Base-by-base conservation (phyloP, 2,797 vertebrate genomes). In the Poeciliopsis turneri region DNA sequence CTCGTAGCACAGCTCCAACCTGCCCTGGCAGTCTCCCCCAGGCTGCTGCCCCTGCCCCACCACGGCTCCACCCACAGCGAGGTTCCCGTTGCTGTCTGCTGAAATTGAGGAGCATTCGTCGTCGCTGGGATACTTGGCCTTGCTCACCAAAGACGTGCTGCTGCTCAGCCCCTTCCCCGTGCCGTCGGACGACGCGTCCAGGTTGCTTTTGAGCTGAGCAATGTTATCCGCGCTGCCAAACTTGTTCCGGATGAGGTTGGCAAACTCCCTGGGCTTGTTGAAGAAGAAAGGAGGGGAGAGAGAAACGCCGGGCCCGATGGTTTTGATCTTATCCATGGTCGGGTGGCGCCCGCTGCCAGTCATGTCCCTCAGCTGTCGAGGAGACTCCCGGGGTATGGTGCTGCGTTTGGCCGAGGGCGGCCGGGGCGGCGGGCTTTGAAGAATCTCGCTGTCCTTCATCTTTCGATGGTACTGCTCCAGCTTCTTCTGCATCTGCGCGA, bases 171-270 rank as follows among this genome's bases (percentile, higher is more conserved):
- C 92, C 86, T 97, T 95, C 16, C 94, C 95, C 28, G 92, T 82
- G 55, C 94, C 92, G 1, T 97, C 96, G 0, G 94, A 91, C 36
- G 97, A 96, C 53, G 96, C 90, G 46, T 98, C 97, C 69, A 98
- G 78, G 7, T 93, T 94, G 59, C 87, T 97, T 89, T 99, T 99
- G 46, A 99, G 91, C 89, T 98, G 97, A 59, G 97, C 92, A 0
- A 99, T 99, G 92, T 99, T 99, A 92, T 99, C 98, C 0, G 98
- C 98, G 0, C 98, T 99, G 87, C 98, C 98, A 57, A 99, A 99
- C 86, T 97, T 98, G 94, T 99, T 99, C 74, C 97, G 94, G 84
- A 99, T 98, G 79, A 99, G 91, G 90, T 98, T 99, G 87, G 98
- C 98, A 10, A 99, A 97, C 90, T 98, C 98, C 80, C 96, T 92